Evolutionary conservation across 2,797 vertebrate genomes (phyloP).

Genomic region (Sebastes jordani): DNA sequence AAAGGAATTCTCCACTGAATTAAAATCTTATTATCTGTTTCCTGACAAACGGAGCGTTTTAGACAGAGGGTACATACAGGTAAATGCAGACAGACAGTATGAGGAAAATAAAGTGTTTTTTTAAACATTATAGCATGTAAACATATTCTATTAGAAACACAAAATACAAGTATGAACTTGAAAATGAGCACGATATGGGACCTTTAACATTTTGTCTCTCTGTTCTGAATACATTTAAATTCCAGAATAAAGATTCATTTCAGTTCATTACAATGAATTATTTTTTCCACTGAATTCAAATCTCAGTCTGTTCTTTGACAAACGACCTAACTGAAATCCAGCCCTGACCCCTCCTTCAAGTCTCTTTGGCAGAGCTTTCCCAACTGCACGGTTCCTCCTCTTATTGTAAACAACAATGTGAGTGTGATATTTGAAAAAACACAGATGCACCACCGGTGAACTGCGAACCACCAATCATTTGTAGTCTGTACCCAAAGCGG

Average conservation of each 20-base stretch:
- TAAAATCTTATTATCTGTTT: too few species aligned
- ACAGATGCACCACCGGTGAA: constrained; percentile 67
- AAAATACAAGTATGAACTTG: too few species aligned
- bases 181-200: too few species aligned
- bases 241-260: not conserved
- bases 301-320: not conserved
- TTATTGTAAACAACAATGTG: constrained; percentile 74
- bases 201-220: not conserved
- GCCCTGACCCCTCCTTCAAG: not conserved
- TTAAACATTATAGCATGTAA: too few species aligned
- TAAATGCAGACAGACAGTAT: too few species aligned
- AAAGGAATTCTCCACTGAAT: too few species aligned
- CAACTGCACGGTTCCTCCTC: constrained; percentile 56
- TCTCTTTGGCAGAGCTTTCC: constrained; percentile 14
- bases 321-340: constrained; percentile 47
- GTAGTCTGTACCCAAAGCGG: constrained; percentile 66
- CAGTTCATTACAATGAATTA: not conserved
- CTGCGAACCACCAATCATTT: constrained; percentile 76
- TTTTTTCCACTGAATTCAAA: not conserved
- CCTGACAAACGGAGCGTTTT: too few species aligned
- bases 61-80: too few species aligned
- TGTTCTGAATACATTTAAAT: not conserved
- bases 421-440: constrained; percentile 76
- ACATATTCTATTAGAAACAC: too few species aligned
- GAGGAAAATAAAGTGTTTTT: too few species aligned